Base-by-base conservation (phyloP, 2,888 invertebrate genomes). In the Exocentrus adspersus region DNA sequence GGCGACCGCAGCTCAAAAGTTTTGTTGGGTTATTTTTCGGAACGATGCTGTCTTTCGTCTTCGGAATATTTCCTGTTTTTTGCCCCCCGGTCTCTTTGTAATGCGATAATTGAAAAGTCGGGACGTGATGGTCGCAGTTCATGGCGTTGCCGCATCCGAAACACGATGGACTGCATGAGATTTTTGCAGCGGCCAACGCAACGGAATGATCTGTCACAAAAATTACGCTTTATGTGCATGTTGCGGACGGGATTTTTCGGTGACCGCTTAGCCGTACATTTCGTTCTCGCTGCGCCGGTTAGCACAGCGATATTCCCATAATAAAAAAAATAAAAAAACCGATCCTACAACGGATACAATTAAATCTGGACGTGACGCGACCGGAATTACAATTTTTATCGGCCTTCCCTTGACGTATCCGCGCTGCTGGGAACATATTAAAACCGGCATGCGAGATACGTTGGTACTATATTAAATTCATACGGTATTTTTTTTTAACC, bases 121-220 rank as follows among this genome's bases (percentile, higher is more conserved):
- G 37, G 12, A 12, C n/a, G n/a, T n/a, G 1, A 12, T 37, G 37
- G n/a, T n/a, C 37, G 37, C 14, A 5, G 37, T 37, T 14, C 7
- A 7, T 7, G 7, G 1, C 2, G 37, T 12, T 37, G n/a, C 30
- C 5, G 30, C 2, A 30, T 1, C 28, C 46, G n/a, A 41, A 41
- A 53, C 54, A n/a, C n/a, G n/a, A n/a, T n/a, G n/a, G n/a, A n/a
- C n/a, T n/a, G n/a, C n/a, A n/a, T n/a, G n/a, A n/a, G n/a, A n/a
- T n/a, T n/a, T n/a, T n/a, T n/a, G n/a, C n/a, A n/a, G n/a, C 28
- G 28, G 10, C 43, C 54, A 17, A 21, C 19, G 28, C 28, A 17
- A 21, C 19, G 28, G 24, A 24, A 54, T 43, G 28, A 42, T 41
- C 53, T 54, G 54, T 53, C 53, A 53, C 14, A 53, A 53, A 53